A percentile compares a stretch with the other conserved stretches of the same genome.
Evolutionary conservation across 2,797 vertebrate genomes (phyloP).

Genomic region (Hemitrygon akajei): DNA sequence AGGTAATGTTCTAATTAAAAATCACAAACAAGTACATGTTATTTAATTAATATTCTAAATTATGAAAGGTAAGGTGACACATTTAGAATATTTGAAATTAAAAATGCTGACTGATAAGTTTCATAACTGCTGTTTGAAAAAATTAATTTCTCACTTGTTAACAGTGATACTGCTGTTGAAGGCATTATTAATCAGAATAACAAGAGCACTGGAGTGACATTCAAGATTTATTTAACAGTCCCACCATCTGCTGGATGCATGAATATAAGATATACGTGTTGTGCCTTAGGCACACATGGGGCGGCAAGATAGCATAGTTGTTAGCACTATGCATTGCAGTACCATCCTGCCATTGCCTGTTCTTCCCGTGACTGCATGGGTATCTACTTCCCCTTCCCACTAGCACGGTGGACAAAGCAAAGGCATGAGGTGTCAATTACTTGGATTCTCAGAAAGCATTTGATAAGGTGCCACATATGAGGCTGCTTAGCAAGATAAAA

Average conservation of each 20-base stretch:
- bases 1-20: background rate
- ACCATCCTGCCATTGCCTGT: too few species aligned
- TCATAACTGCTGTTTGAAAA: background rate
- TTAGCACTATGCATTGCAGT: too few species aligned
- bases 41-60: background rate
- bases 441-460: too few species aligned
- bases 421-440: too few species aligned
- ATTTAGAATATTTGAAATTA: background rate
- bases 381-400: too few species aligned
- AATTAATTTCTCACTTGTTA: background rate
- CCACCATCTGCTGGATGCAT: background rate
- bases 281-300: too few species aligned
- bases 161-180: background rate
- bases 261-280: background rate
- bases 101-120: background rate
- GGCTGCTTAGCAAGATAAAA: too few species aligned
- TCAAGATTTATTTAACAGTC: background rate
- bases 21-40: background rate
- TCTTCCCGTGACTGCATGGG: too few species aligned
- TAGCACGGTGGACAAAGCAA: too few species aligned
- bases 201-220: background rate
- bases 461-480: too few species aligned
- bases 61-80: background rate
- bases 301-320: too few species aligned
- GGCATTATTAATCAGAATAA: background rate